Conservation (phyloP, 2,113 vertebrate genomes). For the Nothocercus julius region DNA sequence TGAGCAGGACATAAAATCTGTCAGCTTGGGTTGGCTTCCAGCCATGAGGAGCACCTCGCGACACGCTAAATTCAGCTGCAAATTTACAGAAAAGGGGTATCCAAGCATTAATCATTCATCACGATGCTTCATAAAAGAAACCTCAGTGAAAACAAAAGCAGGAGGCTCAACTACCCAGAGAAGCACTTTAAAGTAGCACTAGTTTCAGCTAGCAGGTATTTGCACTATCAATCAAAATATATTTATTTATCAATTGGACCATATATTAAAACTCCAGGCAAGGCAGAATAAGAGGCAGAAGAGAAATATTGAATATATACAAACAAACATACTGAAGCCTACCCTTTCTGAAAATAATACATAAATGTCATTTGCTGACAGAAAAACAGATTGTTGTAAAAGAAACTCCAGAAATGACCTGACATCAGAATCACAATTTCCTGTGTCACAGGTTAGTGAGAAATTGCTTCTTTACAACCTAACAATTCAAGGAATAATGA, state of each 20-base stretch:
- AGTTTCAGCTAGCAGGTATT: conserved; percentile 33
- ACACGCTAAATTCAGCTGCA: background rate
- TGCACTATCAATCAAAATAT: conserved; percentile 54
- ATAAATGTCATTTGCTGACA: conserved; percentile 58
- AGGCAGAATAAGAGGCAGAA: conserved; percentile 45
- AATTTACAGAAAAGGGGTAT: conserved; percentile 18
- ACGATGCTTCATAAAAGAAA: background rate
- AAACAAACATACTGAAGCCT: conserved; percentile 46
- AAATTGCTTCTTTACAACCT: conserved; percentile 75
- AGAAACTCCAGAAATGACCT: conserved; percentile 59
- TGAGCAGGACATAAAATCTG: background rate
- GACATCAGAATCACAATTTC: conserved; percentile 49
- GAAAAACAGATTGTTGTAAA: conserved; percentile 60
- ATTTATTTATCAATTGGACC: conserved; percentile 48
- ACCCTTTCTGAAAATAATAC: conserved; percentile 54
- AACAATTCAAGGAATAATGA: conserved; percentile 80
- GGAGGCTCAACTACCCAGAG: conserved; percentile 23
- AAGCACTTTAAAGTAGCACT: background rate
- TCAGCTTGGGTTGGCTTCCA: background rate
- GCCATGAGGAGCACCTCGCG: background rate
- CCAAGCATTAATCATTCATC: conserved; percentile 29
- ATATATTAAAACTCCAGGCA: conserved; percentile 45
- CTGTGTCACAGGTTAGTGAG: conserved; percentile 69
- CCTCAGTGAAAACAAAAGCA: conserved; percentile 15
- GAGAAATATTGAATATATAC: conserved; percentile 49